Evolutionary conservation across 2,113 vertebrate species (phyloP), one percentile per base, ranked within the genome.

Genomic region (Miniopterus natalensis): DNA sequence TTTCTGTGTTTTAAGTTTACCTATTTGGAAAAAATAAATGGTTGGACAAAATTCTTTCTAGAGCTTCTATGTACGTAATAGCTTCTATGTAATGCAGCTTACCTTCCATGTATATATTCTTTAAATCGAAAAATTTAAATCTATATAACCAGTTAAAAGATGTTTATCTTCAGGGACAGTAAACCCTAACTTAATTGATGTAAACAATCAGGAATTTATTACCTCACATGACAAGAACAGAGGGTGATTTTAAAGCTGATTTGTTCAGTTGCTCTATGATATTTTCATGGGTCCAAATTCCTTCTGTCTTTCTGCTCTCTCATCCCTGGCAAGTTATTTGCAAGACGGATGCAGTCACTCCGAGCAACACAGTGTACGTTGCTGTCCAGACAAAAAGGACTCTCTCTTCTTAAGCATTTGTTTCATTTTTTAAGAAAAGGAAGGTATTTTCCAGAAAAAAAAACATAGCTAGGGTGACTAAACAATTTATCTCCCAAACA

Each of bases 371-470:
- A 9, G 20, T 83, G 17, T 11, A 45, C 74, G 5, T 40, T 70
- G 40, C 13, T 45, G 8, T 70, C 25, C 18, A 93, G 78, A 93
- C 73, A 66, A 83, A 92, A 84, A 65, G 13, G 10, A 55, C 25
- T 53, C 29, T 85, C 68, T 73, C 51, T 84, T 42, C 5, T 65
- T n/a, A n/a, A 87, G 80, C 5, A 8, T 77, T 42, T 87, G 36
- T 36, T 36, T 36, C 2, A 36, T 36, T 36, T 87, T 68, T 84
- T 45, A 65, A 85, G n/a, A 55, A 90, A 63, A 84, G 78, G 9
- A 6, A 84, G 79, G 15, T 8, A 57, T 84, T 86, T 92, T 96
- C 27, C 21, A 77, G 40, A 86, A 92, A 63, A 71, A 36, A 36
- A 36, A 36, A 0, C 3, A 9, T 40, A 79, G 27, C 42, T 53